Percentiles rank a stretch among this genome's conserved stretches.
Evolutionary conservation across 2,888 invertebrate species (phyloP).

Genomic region (Incurvaria masculella): DNA sequence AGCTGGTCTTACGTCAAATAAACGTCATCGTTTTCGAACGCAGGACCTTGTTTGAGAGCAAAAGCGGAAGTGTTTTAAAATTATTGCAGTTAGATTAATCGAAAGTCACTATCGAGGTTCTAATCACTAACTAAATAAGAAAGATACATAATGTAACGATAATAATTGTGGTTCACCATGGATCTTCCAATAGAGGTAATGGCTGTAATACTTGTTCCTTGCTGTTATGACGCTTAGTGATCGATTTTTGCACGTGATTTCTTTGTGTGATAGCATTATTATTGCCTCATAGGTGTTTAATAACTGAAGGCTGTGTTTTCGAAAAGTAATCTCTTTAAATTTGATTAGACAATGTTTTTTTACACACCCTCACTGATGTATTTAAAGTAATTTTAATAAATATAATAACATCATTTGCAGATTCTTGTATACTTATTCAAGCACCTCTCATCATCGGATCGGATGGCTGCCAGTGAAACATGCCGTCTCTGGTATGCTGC

Average conservation of each 20-base stretch:
- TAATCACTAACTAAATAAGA: too few relatives aligned
- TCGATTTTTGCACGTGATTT: slow-evolving; percentile 2
- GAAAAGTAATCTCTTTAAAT: background rate
- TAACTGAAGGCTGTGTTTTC: too few relatives aligned
- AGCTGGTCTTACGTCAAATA: too few relatives aligned
- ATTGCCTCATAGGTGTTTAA: background rate
- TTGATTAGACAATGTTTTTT: background rate
- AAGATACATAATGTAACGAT: too few relatives aligned
- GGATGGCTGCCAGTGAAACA: slow-evolving; percentile 62
- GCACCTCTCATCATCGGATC: slow-evolving; percentile 61
- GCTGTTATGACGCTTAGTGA: slow-evolving; percentile 11
- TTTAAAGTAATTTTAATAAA: too few relatives aligned
- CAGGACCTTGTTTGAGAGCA: too few relatives aligned
- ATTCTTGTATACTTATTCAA: slow-evolving; percentile 62
- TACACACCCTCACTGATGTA: background rate
- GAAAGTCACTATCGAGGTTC: too few relatives aligned
- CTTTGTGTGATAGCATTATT: background rate
- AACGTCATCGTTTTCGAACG: too few relatives aligned
- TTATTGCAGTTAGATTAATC: too few relatives aligned
- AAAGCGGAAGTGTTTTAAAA: too few relatives aligned
- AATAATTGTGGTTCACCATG: too few relatives aligned
- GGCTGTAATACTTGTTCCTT: slow-evolving; percentile 8
- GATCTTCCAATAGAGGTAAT: slow-evolving; percentile 42
- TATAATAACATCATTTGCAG: slow-evolving; percentile 34
- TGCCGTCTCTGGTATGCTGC: slow-evolving; percentile 67